Conservation (phyloP, 1,140 invertebrate genomes). For the Globodera ellingtonae region DNA sequence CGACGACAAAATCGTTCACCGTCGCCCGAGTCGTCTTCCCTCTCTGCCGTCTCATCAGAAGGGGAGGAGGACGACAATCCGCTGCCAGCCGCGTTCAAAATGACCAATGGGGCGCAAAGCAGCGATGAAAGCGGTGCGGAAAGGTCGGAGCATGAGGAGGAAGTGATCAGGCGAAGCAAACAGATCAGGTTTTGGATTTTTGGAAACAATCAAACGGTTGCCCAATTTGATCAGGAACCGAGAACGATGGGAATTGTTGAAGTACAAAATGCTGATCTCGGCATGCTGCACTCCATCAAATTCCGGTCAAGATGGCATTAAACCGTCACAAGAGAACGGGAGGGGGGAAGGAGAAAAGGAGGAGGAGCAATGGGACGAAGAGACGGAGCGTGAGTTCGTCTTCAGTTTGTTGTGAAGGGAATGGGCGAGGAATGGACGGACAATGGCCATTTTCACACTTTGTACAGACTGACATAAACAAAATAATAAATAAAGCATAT, state of each 20-base stretch:
- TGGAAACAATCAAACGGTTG: not conserved
- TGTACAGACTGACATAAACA: no score
- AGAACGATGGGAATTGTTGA: constrained; percentile 25
- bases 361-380: constrained; percentile 18
- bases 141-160: constrained; percentile 25
- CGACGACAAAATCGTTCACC: not conserved
- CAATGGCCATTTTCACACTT: not conserved
- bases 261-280: constrained; percentile 13
- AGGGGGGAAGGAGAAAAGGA: not conserved
- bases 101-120: not conserved
- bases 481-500: no score
- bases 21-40: not conserved
- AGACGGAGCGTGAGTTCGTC: constrained; percentile 28
- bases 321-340: not conserved
- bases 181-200: constrained; percentile 13
- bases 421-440: not conserved
- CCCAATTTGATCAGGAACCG: constrained; percentile 9
- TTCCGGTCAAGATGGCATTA: not conserved
- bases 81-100: not conserved
- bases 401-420: constrained; percentile 20
- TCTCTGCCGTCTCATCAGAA: not conserved
- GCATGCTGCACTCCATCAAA: constrained; percentile 4
- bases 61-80: not conserved
- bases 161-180: constrained; percentile 14
- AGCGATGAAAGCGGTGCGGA: constrained; percentile 8